These are phyloP conservation scores for Procavia capensis DNA, from an alignment of 2,113 vertebrate genomes.

Conservation along the genomic window DNA sequence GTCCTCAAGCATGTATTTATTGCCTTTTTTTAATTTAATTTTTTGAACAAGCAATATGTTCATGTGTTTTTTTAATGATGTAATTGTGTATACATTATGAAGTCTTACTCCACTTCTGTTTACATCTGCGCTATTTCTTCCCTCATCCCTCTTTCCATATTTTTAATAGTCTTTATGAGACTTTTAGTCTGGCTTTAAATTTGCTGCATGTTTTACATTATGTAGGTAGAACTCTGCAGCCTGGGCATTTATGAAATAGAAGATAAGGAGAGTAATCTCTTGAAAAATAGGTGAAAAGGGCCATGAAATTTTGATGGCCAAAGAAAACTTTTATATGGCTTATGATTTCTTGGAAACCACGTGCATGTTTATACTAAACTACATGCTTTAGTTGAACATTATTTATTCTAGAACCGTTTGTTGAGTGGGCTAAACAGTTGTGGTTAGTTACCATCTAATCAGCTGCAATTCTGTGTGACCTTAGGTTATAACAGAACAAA, in stretches of 20 bases:
- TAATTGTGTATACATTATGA: background rate
- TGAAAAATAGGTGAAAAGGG: background rate
- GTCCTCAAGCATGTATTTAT: background rate
- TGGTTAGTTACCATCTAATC: background rate
- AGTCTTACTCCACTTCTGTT: background rate
- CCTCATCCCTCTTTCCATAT: background rate
- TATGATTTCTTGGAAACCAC: background rate
- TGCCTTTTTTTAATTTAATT: background rate
- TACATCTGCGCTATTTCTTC: background rate
- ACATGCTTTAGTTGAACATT: slow-evolving; percentile 19
- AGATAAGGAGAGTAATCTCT: background rate
- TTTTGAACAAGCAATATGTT: background rate
- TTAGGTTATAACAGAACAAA: background rate
- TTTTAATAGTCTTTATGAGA: background rate
- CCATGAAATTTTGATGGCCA: background rate
- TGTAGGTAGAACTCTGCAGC: background rate
- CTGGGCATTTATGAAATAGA: background rate
- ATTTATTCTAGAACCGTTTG: slow-evolving; percentile 28
- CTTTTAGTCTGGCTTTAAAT: background rate
- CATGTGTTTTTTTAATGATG: background rate
- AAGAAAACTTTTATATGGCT: background rate
- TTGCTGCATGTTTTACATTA: background rate
- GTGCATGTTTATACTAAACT: slow-evolving; percentile 1
- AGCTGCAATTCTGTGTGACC: background rate
- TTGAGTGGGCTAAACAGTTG: background rate